Percentiles rank a stretch among this genome's conserved stretches.
phyloP scores from a whole-genome alignment of 2,888 invertebrate genomes.

The Agrilus biguttatus region DNA sequence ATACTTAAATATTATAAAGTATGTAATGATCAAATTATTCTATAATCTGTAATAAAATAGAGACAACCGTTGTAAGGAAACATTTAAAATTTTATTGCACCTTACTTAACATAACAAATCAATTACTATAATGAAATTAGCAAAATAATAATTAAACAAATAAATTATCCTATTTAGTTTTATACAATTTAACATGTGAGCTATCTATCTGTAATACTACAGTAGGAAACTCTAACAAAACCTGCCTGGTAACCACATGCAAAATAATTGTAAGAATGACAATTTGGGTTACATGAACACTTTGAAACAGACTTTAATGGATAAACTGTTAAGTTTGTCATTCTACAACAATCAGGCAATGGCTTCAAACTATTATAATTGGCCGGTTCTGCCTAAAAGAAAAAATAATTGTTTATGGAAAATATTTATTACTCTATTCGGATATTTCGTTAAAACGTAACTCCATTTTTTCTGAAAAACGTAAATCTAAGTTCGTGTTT shows the following conservation, averaged over 20 bases:
- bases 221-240: conserved; percentile 25
- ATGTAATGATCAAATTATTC: too few species aligned
- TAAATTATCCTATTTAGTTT: neutral
- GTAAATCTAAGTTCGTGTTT: too few species aligned
- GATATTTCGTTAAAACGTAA: too few species aligned
- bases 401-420: too few species aligned
- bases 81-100: too few species aligned
- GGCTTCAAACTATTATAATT: neutral
- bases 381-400: neutral
- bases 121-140: neutral
- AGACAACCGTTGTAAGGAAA: too few species aligned
- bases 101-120: too few species aligned
- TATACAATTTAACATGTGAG: conserved; percentile 2
- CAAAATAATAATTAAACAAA: neutral
- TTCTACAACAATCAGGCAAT: neutral
- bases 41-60: too few species aligned
- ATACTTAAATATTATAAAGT: too few species aligned
- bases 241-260: conserved; percentile 35
- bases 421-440: too few species aligned
- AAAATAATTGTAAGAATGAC: conserved; percentile 27
- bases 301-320: conserved; percentile 23
- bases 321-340: conserved; percentile 13
- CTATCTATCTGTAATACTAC: conserved; percentile 18
- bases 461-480: too few species aligned
- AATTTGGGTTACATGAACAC: conserved; percentile 33